Evolutionary conservation across 2,797 vertebrate genomes (phyloP).

Genomic region (Hydrophis major): DNA sequence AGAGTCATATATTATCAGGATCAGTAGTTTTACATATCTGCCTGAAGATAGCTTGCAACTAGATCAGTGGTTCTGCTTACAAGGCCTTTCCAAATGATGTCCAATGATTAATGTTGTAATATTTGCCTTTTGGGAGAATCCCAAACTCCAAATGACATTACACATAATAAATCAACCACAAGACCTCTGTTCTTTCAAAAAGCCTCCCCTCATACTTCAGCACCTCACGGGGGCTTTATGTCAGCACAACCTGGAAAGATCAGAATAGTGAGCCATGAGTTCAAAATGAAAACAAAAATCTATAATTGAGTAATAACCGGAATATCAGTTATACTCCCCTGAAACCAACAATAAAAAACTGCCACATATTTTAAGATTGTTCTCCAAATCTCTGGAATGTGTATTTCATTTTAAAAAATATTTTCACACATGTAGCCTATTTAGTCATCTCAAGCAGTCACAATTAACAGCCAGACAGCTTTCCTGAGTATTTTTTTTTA

Average conservation of each 20-base stretch:
- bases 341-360: background rate
- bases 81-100: background rate
- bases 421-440: constrained; percentile 6
- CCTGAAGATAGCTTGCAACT: background rate
- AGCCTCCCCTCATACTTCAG: background rate
- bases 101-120: background rate
- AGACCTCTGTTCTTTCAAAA: background rate
- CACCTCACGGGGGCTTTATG: background rate
- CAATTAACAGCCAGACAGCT: constrained; percentile 55
- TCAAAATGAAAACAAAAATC: background rate
- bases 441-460: constrained; percentile 30
- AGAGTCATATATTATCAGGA: background rate
- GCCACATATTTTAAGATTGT: background rate
- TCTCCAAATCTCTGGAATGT: constrained; percentile 13
- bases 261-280: background rate
- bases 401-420: background rate
- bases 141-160: background rate
- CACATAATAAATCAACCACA: background rate
- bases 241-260: background rate
- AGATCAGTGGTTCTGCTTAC: background rate
- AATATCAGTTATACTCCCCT: background rate
- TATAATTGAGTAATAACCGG: background rate
- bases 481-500: constrained; percentile 51
- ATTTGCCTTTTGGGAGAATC: background rate
- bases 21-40: background rate